phyloP scores from a whole-genome alignment of 2,888 invertebrate species.

The Noctua comes region DNA sequence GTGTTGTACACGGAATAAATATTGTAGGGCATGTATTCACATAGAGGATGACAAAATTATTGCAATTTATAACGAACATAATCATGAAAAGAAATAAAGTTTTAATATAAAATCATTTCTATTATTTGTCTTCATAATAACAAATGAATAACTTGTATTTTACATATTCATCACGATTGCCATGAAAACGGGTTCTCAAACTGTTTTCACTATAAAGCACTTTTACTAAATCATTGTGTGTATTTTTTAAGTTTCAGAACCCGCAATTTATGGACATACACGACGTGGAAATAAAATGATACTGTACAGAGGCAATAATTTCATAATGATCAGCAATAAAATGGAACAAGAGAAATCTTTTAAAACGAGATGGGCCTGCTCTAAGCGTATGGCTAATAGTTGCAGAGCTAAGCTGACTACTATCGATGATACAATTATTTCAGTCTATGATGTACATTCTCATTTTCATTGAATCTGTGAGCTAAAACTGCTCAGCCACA shows the following conservation, averaged over 20 bases:
- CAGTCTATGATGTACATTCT: slow-evolving; percentile 13
- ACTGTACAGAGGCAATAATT: no score
- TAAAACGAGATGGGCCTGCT: slow-evolving; percentile 34
- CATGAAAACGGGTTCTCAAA: not conserved
- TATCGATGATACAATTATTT: slow-evolving; percentile 8
- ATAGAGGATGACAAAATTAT: slow-evolving; percentile 80
- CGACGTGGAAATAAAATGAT: no score
- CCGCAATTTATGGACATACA: slow-evolving; percentile 10
- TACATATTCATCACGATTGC: not conserved
- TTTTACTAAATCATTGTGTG: not conserved
- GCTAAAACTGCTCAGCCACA: no score
- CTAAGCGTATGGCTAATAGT: slow-evolving; percentile 15
- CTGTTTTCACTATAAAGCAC: not conserved
- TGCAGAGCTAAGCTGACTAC: slow-evolving; percentile 36
- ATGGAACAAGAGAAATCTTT: not conserved
- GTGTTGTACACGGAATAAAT: slow-evolving; percentile 81
- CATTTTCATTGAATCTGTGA: no score
- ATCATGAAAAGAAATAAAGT: slow-evolving; percentile 79
- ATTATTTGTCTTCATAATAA: not conserved
- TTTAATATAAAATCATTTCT: not conserved
- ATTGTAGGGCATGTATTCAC: slow-evolving; percentile 80
- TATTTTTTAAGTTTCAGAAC: slow-evolving; percentile 9
- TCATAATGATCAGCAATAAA: no score
- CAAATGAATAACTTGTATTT: not conserved
- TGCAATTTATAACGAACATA: slow-evolving; percentile 80